Conservation (phyloP, 1,140 invertebrate species). For the Hetaerina americana region DNA sequence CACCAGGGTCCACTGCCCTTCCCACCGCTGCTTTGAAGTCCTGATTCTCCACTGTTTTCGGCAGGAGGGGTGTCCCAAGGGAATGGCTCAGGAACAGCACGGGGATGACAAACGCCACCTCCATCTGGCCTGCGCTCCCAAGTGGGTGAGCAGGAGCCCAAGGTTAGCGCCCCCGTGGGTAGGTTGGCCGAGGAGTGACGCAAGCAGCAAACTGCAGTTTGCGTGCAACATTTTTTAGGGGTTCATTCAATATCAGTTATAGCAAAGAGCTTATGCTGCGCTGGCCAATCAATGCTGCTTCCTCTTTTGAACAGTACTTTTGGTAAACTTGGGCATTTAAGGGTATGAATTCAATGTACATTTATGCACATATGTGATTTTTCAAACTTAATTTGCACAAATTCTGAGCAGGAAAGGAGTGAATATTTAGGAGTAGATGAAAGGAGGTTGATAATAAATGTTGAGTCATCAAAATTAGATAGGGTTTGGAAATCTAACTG, state of each 20-base stretch:
- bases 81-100: constrained; percentile 60
- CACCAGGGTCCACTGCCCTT: constrained; percentile 36
- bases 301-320: too few relatives aligned
- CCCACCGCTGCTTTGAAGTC: constrained; percentile 60
- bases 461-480: too few relatives aligned
- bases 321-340: too few relatives aligned
- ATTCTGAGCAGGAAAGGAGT: too few relatives aligned
- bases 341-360: too few relatives aligned
- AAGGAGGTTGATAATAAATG: too few relatives aligned
- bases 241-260: not conserved
- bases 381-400: too few relatives aligned
- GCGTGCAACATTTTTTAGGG: not conserved
- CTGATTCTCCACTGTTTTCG: constrained; percentile 57
- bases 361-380: too few relatives aligned
- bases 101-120: constrained; percentile 55
- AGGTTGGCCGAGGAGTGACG: not conserved
- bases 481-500: too few relatives aligned
- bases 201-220: not conserved
- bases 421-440: too few relatives aligned
- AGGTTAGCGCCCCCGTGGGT: not conserved
- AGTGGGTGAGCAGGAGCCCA: not conserved
- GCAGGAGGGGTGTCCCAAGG: constrained; percentile 56
- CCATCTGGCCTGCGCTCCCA: constrained; percentile 43
- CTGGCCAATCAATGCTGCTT: not conserved
- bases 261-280: not conserved